These are phyloP conservation scores for Acronicta alni DNA, from an alignment of 2,888 invertebrate genomes.

Conservation along the genomic window DNA sequence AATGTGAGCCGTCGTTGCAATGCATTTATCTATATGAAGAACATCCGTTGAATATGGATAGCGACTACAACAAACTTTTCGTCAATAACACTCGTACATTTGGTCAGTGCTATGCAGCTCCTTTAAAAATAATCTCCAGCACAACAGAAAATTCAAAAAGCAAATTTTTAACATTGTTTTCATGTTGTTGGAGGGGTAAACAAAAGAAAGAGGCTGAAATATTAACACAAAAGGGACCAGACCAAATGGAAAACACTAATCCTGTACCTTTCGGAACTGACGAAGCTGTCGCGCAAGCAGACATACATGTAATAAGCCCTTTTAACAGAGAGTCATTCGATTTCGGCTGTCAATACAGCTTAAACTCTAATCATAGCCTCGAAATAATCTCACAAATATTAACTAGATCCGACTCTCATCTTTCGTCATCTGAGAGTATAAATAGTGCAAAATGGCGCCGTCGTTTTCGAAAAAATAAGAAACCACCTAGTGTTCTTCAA, in stretches of 20 bases:
- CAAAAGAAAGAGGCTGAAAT: constrained; percentile 31
- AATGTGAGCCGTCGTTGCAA: constrained; percentile 45
- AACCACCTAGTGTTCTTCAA: constrained; percentile 56
- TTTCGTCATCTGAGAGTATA: constrained; percentile 58
- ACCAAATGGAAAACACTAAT: background rate
- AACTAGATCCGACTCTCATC: constrained; percentile 62
- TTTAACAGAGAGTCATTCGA: constrained; percentile 51
- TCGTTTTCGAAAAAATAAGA: constrained; percentile 44
- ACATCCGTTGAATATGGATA: constrained; percentile 33
- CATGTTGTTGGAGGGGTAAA: constrained; percentile 60
- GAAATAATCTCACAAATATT: constrained; percentile 69
- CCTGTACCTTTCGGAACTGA: background rate
- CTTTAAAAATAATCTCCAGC: constrained; percentile 39
- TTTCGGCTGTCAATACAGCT: constrained; percentile 67
- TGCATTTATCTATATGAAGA: constrained; percentile 47
- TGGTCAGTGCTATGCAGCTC: constrained; percentile 55
- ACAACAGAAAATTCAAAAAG: constrained; percentile 42
- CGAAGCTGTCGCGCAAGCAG: constrained; percentile 10
- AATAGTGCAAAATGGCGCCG: constrained; percentile 53
- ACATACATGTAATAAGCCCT: constrained; percentile 41
- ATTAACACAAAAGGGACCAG: background rate
- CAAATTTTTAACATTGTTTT: constrained; percentile 53
- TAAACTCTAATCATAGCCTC: constrained; percentile 67
- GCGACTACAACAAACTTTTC: constrained; percentile 41
- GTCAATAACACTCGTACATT: constrained; percentile 46